These are phyloP conservation scores for Odontomachus brunneus DNA, from an alignment of 1,140 invertebrate species.

Conservation along the genomic window DNA sequence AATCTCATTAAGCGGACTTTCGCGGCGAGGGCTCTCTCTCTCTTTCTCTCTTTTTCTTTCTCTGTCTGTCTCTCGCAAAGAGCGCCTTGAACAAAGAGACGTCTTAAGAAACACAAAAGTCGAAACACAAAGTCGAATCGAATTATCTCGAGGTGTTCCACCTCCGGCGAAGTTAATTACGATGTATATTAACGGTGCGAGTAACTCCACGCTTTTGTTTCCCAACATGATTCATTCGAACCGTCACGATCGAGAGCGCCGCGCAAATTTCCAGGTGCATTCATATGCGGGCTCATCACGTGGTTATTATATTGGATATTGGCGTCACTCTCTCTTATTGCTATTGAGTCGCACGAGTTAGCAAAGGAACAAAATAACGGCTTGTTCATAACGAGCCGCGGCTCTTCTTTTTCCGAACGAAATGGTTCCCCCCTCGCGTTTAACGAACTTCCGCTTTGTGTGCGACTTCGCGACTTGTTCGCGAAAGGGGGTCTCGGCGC, in stretches of 20 bases:
- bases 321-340: background rate
- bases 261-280: background rate
- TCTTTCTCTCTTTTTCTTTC: too few species aligned
- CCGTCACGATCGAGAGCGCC: background rate
- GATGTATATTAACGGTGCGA: slow-evolving; percentile 19
- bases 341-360: slow-evolving; percentile 3
- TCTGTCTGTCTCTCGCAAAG: background rate
- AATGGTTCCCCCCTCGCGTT: slow-evolving; percentile 29
- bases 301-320: slow-evolving; percentile 5
- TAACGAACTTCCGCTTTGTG: slow-evolving; percentile 50
- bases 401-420: background rate
- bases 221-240: background rate
- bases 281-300: background rate
- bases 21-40: background rate
- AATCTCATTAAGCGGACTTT: slow-evolving; percentile 40
- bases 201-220: slow-evolving; percentile 26
- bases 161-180: slow-evolving; percentile 24
- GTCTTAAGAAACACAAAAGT: slow-evolving; percentile 24
- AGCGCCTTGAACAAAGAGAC: slow-evolving; percentile 4
- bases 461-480: slow-evolving; percentile 38
- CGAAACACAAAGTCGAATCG: slow-evolving; percentile 36
- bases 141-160: slow-evolving; percentile 32
- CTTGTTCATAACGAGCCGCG: background rate
- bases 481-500: slow-evolving; percentile 30
- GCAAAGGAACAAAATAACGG: background rate